Evolutionary conservation across 92 coral and sea anemone species (phyloP).

Genomic region (Paragorgia papillata): DNA sequence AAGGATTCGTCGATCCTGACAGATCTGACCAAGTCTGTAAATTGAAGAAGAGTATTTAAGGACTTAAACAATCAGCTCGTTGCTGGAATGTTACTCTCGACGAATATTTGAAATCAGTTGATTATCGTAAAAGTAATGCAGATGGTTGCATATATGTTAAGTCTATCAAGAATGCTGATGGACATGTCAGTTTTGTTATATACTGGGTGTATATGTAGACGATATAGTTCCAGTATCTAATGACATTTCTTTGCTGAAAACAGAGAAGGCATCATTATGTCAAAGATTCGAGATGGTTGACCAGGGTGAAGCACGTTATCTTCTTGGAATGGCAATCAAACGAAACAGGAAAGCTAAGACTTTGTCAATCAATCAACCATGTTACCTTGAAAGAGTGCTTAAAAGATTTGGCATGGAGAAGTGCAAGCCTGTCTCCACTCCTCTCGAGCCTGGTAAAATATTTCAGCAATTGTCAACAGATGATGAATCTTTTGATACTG

Average conservation of each 20-base stretch:
- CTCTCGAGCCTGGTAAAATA: neutral
- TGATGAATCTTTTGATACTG: neutral
- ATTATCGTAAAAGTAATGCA: constrained; percentile 53
- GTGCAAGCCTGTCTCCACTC: constrained; percentile 8
- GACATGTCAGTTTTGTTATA: constrained; percentile 36
- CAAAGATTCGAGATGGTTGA: constrained; percentile 58
- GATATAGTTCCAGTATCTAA: constrained; percentile 54
- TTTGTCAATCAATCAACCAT: neutral
- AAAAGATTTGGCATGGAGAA: constrained; percentile 5
- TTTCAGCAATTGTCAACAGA: neutral
- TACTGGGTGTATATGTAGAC: constrained; percentile 47
- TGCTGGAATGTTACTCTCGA: constrained; percentile 41
- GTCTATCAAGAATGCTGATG: constrained; percentile 30
- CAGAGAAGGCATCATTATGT: constrained; percentile 60
- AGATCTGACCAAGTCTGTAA: too few relatives aligned
- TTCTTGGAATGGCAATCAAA: constrained; percentile 60
- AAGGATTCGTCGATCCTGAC: constrained; percentile 68
- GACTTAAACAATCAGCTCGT: too few relatives aligned
- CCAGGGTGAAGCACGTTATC: constrained; percentile 55
- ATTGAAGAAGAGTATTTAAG: too few relatives aligned
- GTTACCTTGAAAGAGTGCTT: neutral
- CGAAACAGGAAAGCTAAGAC: neutral
- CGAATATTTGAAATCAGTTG: constrained; percentile 39
- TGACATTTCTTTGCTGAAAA: constrained; percentile 53
- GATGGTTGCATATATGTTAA: constrained; percentile 46